Percentiles rank a stretch among this genome's conserved stretches.
Evolutionary conservation across 2,888 invertebrate genomes (phyloP).

Genomic region (Diarsia dahlii): DNA sequence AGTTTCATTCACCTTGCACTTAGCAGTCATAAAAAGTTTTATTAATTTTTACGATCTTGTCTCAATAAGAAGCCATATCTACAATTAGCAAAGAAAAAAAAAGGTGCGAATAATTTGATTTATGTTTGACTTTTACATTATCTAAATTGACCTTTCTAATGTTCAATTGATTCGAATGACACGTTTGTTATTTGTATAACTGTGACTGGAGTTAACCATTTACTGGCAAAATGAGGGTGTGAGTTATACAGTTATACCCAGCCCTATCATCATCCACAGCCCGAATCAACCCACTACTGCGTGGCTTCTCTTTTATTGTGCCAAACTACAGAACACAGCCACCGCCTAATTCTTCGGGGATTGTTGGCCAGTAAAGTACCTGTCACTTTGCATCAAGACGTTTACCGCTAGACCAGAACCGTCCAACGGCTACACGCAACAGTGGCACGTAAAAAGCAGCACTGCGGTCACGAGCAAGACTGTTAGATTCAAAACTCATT

Average conservation of each 20-base stretch:
- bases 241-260: too few species aligned
- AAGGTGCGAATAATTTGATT: conserved; percentile 14
- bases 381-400: not conserved
- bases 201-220: not conserved
- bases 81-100: conserved; percentile 1
- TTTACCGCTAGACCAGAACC: not conserved
- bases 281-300: too few species aligned
- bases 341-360: not conserved
- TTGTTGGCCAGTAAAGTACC: not conserved
- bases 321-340: not conserved
- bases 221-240: not conserved
- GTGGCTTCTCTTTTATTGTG: too few species aligned
- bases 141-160: not conserved
- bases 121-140: not conserved
- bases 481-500: conserved; percentile 13
- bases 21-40: not conserved
- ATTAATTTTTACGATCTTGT: not conserved
- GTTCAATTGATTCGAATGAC: not conserved
- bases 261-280: too few species aligned
- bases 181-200: not conserved
- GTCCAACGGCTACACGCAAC: not conserved
- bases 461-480: not conserved
- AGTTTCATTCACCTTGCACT: not conserved
- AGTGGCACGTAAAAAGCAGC: not conserved
- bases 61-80: not conserved